A percentile compares a stretch with the other conserved stretches of the same genome.
These are phyloP conservation scores for Perizoma flavofasciatum DNA, from an alignment of 2,888 invertebrate genomes.

Conservation along the genomic window DNA sequence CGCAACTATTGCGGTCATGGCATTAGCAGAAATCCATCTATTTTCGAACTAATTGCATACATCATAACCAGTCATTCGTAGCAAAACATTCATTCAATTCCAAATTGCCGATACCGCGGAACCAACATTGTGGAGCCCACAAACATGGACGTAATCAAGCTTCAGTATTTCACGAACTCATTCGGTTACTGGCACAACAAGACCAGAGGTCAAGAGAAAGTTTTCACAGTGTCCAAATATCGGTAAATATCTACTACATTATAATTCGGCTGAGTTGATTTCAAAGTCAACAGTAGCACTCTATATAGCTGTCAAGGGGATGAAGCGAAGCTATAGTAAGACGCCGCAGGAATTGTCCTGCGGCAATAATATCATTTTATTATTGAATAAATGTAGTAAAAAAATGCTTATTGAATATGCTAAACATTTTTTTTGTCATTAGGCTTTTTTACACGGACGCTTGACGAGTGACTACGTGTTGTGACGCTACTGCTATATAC, in stretches of 20 bases:
- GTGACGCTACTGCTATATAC: too few relatives aligned
- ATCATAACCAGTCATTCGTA: slow-evolving; percentile 17
- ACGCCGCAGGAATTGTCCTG: too few relatives aligned
- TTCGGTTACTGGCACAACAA: slow-evolving; percentile 1
- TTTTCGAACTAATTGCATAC: slow-evolving; percentile 17
- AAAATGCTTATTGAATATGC: too few relatives aligned
- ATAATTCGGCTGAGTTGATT: too few relatives aligned
- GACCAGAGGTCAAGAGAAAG: slow-evolving; percentile 15
- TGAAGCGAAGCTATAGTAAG: too few relatives aligned
- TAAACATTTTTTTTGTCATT: too few relatives aligned
- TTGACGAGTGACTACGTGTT: too few relatives aligned
- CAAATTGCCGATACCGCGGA: slow-evolving; percentile 17
- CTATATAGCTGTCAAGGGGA: too few relatives aligned
- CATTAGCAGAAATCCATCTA: slow-evolving; percentile 12
- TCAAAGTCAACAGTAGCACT: too few relatives aligned
- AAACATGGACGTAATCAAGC: slow-evolving; percentile 42
- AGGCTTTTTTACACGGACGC: too few relatives aligned
- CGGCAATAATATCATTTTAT: too few relatives aligned
- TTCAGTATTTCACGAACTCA: slow-evolving; percentile 21
- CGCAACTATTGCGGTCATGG: slow-evolving; percentile 14
- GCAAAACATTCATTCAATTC: slow-evolving; percentile 34
- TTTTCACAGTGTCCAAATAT: slow-evolving; percentile 11
- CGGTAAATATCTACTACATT: neutral
- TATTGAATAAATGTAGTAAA: too few relatives aligned
- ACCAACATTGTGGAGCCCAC: slow-evolving; percentile 28